phyloP scores from a whole-genome alignment of 2,113 vertebrate species.

The Shinisaurus crocodilurus region DNA sequence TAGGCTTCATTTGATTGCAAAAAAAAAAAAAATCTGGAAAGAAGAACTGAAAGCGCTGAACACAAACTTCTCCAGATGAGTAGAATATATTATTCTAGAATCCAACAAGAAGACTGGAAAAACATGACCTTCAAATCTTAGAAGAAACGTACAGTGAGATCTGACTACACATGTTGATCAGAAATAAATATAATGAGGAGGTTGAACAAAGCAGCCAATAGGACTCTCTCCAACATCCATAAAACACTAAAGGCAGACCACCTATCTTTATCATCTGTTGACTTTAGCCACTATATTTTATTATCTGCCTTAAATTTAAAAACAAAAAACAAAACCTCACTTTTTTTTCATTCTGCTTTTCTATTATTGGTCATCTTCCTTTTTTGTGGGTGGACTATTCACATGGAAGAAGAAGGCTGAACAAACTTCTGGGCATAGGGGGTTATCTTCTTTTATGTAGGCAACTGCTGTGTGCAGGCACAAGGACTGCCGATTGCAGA shows the following conservation, averaged over 20 bases:
- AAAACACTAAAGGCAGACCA: background rate
- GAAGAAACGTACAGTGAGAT: background rate
- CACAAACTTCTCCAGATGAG: constrained; percentile 6
- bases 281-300: background rate
- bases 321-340: too few relatives aligned
- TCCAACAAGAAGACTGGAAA: background rate
- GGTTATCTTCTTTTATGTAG: background rate
- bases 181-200: background rate
- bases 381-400: constrained; percentile 9
- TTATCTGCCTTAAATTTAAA: background rate
- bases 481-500: background rate
- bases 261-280: constrained; percentile 18
- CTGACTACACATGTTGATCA: constrained; percentile 8
- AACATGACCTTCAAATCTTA: constrained; percentile 14
- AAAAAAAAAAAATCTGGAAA: background rate
- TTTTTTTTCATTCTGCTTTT: background rate
- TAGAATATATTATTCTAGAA: constrained; percentile 13
- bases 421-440: background rate
- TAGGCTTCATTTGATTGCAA: background rate
- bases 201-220: background rate
- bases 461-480: background rate
- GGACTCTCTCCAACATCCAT: constrained; percentile 1
- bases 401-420: background rate
- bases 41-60: constrained; percentile 5
- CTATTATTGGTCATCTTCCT: background rate